Evolutionary conservation across 2,797 vertebrate species (phyloP).

Genomic region (Acanthurus lineatus): DNA sequence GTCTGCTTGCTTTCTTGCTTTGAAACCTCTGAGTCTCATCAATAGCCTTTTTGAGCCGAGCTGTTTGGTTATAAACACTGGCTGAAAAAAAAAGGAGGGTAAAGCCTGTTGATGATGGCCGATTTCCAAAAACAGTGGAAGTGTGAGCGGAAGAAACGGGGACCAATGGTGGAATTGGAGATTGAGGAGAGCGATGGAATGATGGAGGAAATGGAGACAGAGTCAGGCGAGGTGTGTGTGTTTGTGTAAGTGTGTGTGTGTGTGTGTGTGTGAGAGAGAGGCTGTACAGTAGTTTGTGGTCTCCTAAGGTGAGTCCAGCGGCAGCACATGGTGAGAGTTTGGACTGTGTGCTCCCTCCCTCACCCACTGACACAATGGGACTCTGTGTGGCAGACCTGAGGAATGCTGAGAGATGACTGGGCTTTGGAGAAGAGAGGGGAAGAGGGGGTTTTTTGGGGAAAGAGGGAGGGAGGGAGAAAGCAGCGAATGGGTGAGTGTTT

Average conservation of each 20-base stretch:
- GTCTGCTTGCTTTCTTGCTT: slow-evolving; percentile 33
- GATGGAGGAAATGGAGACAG: slow-evolving; percentile 49
- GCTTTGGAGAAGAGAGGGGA: slow-evolving; percentile 53
- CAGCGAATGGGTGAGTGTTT: not conserved
- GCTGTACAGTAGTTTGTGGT: slow-evolving; percentile 69
- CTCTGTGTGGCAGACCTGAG: slow-evolving; percentile 82
- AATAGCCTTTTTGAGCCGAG: slow-evolving; percentile 74
- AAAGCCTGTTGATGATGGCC: slow-evolving; percentile 70
- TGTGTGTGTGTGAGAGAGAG: slow-evolving; percentile 34
- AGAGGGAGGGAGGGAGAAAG: not conserved
- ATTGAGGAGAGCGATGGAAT: slow-evolving; percentile 48
- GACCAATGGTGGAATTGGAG: slow-evolving; percentile 44
- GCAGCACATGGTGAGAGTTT: slow-evolving; percentile 68
- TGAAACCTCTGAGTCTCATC: slow-evolving; percentile 62
- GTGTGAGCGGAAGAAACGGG: slow-evolving; percentile 60
- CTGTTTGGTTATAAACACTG: slow-evolving; percentile 68
- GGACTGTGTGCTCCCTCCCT: slow-evolving; percentile 72
- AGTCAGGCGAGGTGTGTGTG: slow-evolving; percentile 36
- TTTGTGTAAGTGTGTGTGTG: slow-evolving; percentile 2
- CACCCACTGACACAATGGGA: slow-evolving; percentile 79
- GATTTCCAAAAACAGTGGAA: slow-evolving; percentile 69
- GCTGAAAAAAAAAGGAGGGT: slow-evolving; percentile 34
- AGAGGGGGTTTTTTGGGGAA: slow-evolving; percentile 41
- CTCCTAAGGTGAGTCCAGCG: slow-evolving; percentile 79
- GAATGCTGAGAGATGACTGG: slow-evolving; percentile 83